A percentile compares a stretch with the other conserved stretches of the same genome.
These are phyloP conservation scores for Hyposoter didymator DNA, from an alignment of 2,888 invertebrate genomes.

Conservation along the genomic window DNA sequence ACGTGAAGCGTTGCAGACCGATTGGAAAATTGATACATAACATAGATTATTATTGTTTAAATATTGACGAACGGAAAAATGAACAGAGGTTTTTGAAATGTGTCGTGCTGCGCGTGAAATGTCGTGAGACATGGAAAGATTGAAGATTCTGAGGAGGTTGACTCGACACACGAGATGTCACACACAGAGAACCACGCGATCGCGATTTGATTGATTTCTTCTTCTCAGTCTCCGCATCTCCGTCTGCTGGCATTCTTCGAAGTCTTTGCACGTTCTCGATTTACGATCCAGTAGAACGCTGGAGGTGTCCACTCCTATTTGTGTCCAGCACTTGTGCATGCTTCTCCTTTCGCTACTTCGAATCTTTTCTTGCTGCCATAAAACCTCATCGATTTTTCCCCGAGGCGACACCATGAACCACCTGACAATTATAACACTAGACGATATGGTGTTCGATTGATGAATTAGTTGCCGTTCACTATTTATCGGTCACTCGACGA, in stretches of 20 bases:
- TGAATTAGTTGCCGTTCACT: constrained; percentile 23
- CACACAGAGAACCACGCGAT: neutral
- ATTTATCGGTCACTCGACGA: constrained; percentile 21
- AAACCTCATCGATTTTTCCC: constrained; percentile 17
- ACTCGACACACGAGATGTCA: neutral
- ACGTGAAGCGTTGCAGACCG: neutral
- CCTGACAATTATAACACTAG: constrained; percentile 41
- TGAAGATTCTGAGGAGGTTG: neutral
- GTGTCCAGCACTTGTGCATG: neutral
- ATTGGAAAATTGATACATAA: neutral
- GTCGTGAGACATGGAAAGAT: neutral
- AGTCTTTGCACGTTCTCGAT: constrained; percentile 16
- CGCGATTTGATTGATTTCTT: constrained; percentile 4
- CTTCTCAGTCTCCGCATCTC: neutral
- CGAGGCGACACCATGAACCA: constrained; percentile 2
- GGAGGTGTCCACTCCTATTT: constrained; percentile 16
- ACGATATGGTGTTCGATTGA: constrained; percentile 49
- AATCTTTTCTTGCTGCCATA: constrained; percentile 24
- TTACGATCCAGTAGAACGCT: constrained; percentile 36
- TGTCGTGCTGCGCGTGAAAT: neutral
- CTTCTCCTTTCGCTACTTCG: neutral
- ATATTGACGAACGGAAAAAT: neutral
- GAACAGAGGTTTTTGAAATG: neutral
- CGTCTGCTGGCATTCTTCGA: neutral
- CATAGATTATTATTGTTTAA: neutral